Base-by-base conservation (phyloP, 2,888 invertebrate genomes). In the Caenorhabditis wallacei region DNA sequence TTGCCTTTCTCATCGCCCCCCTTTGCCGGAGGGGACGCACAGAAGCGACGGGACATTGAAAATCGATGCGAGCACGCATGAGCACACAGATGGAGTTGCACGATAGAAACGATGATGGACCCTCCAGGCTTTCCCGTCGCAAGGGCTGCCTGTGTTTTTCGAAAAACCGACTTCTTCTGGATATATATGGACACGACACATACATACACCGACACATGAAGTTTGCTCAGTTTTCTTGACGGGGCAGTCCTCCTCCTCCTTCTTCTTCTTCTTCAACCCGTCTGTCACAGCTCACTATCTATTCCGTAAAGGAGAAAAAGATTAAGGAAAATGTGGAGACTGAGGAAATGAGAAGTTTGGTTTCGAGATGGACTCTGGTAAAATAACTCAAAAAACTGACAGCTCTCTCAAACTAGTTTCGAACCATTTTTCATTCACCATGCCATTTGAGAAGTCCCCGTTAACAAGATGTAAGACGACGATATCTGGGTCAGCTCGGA, bases 61-160 rank as follows among this genome's bases (percentile, higher is more conserved):
- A 81, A 81, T 81, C 81, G 75, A 81, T 81, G 70, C 63, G 71
- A 40, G 70, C 72, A 81, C 69, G 81, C 75, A 68, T 70, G 70
- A 75, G 81, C 72, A 70, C 72, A 81, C 75, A 81, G 75, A 81
- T 80, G 80, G 80, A 80, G 74, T 69, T 69, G 74, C 74, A 63
- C 68, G 74, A 79, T 71, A 71, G 74, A 69, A 74, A 80, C 68
- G 80, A 72, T 80, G 71, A 72, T 80, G 72, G 51, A 56, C 54
- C 46, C 53, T 22, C n/a, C n/a, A n/a, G n/a, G n/a, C n/a, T 53
- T 30, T 22, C 57, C 24, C 24, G n/a, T n/a, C n/a, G n/a, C n/a
- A n/a, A n/a, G n/a, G 63, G n/a, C 24, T 40, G 54, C 59, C 76
- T 78, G 78, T 78, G 78, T 78, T 78, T 78, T 78, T 61, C 40